A percentile compares a stretch with the other conserved stretches of the same genome.
Conservation (phyloP, 2,113 vertebrate species). For the Siniperca knerii region DNA sequence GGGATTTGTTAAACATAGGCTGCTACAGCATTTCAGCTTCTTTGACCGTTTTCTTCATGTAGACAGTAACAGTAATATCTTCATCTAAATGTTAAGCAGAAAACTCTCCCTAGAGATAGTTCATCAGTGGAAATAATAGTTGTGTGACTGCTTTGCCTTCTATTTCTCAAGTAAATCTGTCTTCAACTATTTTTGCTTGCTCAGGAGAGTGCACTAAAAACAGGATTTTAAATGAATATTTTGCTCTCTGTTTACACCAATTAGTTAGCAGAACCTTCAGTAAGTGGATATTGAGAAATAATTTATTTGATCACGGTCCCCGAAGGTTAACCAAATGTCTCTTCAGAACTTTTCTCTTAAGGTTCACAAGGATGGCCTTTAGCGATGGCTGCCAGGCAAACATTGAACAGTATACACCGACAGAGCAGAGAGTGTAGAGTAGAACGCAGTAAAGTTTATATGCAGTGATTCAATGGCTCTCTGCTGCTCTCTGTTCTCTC, state of each 20-base stretch:
- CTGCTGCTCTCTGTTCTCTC: slow-evolving; percentile 14
- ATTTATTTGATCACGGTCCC: slow-evolving; percentile 45
- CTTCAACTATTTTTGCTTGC: slow-evolving; percentile 9
- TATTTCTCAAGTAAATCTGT: slow-evolving; percentile 23
- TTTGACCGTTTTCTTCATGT: not conserved
- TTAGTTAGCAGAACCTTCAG: slow-evolving; percentile 47
- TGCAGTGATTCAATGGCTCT: not conserved
- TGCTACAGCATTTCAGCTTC: not conserved
- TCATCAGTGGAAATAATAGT: slow-evolving; percentile 6
- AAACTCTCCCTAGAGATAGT: not conserved
- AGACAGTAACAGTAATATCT: not conserved
- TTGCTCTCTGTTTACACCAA: slow-evolving; percentile 59
- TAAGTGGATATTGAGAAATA: slow-evolving; percentile 58
- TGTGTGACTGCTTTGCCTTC: not conserved
- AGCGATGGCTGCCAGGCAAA: slow-evolving; percentile 25
- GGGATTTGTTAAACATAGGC: not conserved
- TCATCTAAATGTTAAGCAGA: slow-evolving; percentile 23
- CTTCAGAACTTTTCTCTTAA: slow-evolving; percentile 22
- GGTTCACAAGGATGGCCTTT: slow-evolving; percentile 14
- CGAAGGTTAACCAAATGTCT: slow-evolving; percentile 34
- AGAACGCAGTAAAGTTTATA: slow-evolving; percentile 14
- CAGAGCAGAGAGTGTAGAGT: slow-evolving; percentile 13
- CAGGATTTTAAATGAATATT: slow-evolving; percentile 46
- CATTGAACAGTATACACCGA: not conserved
- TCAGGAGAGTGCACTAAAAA: slow-evolving; percentile 31